phyloP scores from a whole-genome alignment of 1,140 invertebrate genomes.

The Eufriesea mexicana region DNA sequence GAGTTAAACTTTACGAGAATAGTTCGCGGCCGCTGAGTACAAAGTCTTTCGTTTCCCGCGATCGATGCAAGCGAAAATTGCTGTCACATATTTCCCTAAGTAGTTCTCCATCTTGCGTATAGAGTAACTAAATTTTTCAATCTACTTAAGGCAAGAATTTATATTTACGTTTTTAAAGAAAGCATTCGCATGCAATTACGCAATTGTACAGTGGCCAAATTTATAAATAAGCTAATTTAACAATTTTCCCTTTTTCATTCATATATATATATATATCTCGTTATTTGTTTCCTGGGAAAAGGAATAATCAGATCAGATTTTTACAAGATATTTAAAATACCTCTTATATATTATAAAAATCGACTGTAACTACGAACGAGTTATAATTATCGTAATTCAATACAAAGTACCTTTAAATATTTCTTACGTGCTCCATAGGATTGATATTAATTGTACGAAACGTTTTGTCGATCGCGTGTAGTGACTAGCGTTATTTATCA shows the following conservation, averaged over 20 bases:
- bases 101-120: constrained; percentile 42
- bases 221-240: constrained; percentile 17
- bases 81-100: constrained; percentile 14
- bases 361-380: background rate
- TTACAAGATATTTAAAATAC: constrained; percentile 32
- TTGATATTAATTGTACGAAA: constrained; percentile 13
- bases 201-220: constrained; percentile 31
- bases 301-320: constrained; percentile 23
- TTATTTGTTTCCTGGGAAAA: background rate
- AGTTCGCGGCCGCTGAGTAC: constrained; percentile 52
- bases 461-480: constrained; percentile 5
- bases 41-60: constrained; percentile 49
- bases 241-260: background rate
- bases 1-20: constrained; percentile 20
- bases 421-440: constrained; percentile 28
- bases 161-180: constrained; percentile 20
- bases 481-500: constrained; percentile 62
- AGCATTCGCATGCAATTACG: constrained; percentile 33
- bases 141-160: constrained; percentile 53
- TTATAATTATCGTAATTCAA: background rate
- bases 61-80: constrained; percentile 20
- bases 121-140: constrained; percentile 38
- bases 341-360: background rate
- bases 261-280: background rate
- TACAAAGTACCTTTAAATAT: constrained; percentile 22